phyloP scores from a whole-genome alignment of 2,888 invertebrate genomes.

The Chalcosyrphus nemorum region DNA sequence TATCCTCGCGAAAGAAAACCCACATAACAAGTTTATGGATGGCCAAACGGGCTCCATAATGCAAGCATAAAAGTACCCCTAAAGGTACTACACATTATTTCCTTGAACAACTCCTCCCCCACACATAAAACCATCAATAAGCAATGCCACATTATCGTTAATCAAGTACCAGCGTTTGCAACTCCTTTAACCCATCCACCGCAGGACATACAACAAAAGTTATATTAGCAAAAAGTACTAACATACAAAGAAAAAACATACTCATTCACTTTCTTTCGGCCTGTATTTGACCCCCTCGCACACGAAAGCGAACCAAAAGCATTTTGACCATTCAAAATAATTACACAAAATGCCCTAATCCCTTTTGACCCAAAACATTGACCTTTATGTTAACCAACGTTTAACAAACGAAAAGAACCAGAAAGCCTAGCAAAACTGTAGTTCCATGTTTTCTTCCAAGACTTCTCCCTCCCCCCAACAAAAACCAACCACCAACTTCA shows the following conservation, averaged over 20 bases:
- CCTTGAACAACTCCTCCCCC: conserved; percentile 16
- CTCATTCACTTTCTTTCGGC: conserved; percentile 3
- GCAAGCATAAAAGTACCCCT: not conserved
- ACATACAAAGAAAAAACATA: not conserved
- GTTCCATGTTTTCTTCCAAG: conserved; percentile 37
- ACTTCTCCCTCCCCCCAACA: conserved; percentile 24
- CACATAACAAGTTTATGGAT: not conserved
- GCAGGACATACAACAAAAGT: not conserved
- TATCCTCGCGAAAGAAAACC: not conserved
- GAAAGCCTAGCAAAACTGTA: conserved; percentile 1
- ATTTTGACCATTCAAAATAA: conserved; percentile 31
- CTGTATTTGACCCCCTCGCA: not conserved
- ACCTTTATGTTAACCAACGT: conserved; percentile 57
- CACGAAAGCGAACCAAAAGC: conserved; percentile 12
- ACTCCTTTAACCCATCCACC: not conserved
- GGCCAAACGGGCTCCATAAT: conserved; percentile 8
- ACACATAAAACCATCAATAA: conserved; percentile 45
- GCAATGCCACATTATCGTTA: conserved; percentile 53
- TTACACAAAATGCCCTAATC: conserved; percentile 27
- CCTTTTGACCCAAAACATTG: conserved; percentile 52
- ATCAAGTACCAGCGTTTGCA: conserved; percentile 49
- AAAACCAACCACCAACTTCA: not conserved
- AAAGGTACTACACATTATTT: conserved; percentile 22
- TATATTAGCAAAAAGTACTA: not conserved
- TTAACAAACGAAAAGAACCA: conserved; percentile 39